These are phyloP conservation scores for Erythrolamprus reginae DNA, from an alignment of 2,113 vertebrate genomes.

Conservation along the genomic window DNA sequence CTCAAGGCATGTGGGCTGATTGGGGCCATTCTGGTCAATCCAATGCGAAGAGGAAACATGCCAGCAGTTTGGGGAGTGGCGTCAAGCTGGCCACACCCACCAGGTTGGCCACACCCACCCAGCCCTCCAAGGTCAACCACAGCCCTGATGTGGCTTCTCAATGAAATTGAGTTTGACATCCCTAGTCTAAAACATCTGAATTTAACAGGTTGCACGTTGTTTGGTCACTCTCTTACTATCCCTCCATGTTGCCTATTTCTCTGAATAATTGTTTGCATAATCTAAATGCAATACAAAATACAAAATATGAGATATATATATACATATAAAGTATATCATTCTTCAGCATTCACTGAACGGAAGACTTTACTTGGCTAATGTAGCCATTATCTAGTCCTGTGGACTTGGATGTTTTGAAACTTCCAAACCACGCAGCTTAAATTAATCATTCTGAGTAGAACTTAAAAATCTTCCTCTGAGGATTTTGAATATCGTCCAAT, in stretches of 20 bases:
- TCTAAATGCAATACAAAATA: neutral
- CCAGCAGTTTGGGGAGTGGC: too few species aligned
- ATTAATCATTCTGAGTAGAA: neutral
- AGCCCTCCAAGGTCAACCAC: too few species aligned
- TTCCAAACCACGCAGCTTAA: neutral
- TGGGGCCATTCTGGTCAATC: too few species aligned
- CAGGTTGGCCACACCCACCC: too few species aligned
- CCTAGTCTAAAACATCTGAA: neutral
- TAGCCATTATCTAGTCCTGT: neutral
- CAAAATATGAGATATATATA: too few species aligned
- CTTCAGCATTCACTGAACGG: neutral
- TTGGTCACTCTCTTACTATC: neutral
- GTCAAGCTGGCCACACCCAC: too few species aligned
- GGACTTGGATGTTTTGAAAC: neutral
- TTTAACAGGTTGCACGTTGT: neutral
- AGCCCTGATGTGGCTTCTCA: too few species aligned
- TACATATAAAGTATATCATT: neutral
- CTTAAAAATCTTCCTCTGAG: neutral
- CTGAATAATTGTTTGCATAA: neutral
- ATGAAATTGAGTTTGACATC: too few species aligned
- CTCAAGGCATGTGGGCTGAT: too few species aligned
- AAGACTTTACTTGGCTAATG: neutral
- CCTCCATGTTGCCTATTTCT: neutral
- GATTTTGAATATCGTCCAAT: slow-evolving; percentile 1
- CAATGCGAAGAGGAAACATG: too few species aligned